Evolutionary conservation across 2,888 invertebrate genomes (phyloP).

Genomic region (Carterocephalus palaemon): DNA sequence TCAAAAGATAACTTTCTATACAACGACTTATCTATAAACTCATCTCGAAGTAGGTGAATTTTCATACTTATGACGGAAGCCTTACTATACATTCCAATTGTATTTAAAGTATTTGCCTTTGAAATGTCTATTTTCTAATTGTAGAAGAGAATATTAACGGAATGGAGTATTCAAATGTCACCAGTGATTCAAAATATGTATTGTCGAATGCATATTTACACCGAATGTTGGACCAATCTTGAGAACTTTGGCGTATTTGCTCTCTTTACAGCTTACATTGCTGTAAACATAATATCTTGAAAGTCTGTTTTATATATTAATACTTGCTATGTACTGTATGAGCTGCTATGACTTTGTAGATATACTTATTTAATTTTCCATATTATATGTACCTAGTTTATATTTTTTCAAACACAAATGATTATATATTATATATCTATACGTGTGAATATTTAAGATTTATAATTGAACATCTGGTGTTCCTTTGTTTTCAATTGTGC

Average conservation of each 20-base stretch:
- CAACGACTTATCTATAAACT: constrained; percentile 22
- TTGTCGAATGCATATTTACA: constrained; percentile 43
- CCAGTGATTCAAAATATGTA: constrained; percentile 26
- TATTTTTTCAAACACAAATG: constrained; percentile 33
- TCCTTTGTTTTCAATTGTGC: constrained; percentile 20
- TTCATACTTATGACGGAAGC: constrained; percentile 71
- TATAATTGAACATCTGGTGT: constrained; percentile 15
- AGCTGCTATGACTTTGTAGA: constrained; percentile 30
- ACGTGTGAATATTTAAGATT: constrained; percentile 32
- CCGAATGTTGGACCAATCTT: constrained; percentile 65
- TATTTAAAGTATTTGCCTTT: constrained; percentile 67
- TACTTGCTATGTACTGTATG: constrained; percentile 22
- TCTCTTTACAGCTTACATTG: constrained; percentile 50
- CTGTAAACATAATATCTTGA: constrained; percentile 23
- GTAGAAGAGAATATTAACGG: constrained; percentile 33
- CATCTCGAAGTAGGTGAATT: constrained; percentile 37
- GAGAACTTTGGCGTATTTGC: constrained; percentile 50
- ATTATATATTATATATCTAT: constrained; percentile 32
- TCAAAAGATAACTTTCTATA: constrained; percentile 18
- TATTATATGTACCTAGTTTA: constrained; percentile 31
- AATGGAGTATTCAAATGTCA: constrained; percentile 22
- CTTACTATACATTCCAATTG: constrained; percentile 76
- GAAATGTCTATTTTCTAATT: constrained; percentile 59
- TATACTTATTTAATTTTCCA: constrained; percentile 31
- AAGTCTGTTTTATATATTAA: constrained; percentile 24